A percentile compares a stretch with the other conserved stretches of the same genome.
Conservation (phyloP, 2,113 vertebrate species). For the Lophius piscatorius region DNA sequence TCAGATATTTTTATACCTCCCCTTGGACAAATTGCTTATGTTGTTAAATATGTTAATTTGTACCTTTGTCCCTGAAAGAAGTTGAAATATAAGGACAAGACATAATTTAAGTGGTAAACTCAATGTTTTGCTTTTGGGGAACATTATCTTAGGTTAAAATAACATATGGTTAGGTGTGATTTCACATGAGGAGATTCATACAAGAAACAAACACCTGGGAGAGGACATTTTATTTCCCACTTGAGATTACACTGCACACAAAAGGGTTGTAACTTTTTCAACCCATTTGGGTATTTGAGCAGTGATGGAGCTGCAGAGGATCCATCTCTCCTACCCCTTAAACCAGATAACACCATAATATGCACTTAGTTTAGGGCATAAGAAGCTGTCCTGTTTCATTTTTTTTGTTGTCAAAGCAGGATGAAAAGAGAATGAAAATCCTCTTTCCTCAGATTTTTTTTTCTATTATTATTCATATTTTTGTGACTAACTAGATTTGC, state of each 20-base stretch:
- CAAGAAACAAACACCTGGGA: slow-evolving; percentile 35
- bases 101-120: no score
- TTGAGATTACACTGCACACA: slow-evolving; percentile 21
- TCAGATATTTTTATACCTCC: no score
- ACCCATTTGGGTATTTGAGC: slow-evolving; percentile 53
- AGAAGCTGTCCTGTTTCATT: neutral
- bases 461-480: slow-evolving; percentile 7
- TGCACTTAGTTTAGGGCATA: slow-evolving; percentile 53
- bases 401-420: slow-evolving; percentile 8
- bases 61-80: no score
- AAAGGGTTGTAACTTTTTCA: slow-evolving; percentile 56
- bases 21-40: no score
- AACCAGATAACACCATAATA: slow-evolving; percentile 65
- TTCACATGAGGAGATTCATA: no score
- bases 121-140: no score
- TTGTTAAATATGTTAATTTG: no score
- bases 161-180: no score
- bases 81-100: no score
- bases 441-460: no score
- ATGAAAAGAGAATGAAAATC: no score
- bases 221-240: slow-evolving; percentile 11
- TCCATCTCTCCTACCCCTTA: slow-evolving; percentile 57
- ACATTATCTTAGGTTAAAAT: no score
- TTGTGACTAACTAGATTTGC: neutral
- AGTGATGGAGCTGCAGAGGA: slow-evolving; percentile 44